phyloP scores from a whole-genome alignment of 2,113 vertebrate genomes.

The Megaleporinus macrocephalus region DNA sequence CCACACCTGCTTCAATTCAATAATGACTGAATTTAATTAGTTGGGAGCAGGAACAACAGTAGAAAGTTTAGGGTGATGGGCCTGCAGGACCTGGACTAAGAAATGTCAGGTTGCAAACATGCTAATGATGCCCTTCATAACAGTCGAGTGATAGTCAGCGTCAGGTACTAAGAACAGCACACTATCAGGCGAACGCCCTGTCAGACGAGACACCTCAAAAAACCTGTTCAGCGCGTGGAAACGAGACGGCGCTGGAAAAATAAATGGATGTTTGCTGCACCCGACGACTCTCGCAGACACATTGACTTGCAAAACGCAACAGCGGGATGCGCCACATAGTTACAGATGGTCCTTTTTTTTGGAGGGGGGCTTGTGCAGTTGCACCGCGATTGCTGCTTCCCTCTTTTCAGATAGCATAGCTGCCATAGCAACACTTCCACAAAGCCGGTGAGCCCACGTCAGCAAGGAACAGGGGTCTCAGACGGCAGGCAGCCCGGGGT shows the following conservation, averaged over 20 bases:
- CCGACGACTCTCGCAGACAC: neutral
- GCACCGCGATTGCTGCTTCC: neutral
- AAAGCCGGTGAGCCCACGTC: neutral
- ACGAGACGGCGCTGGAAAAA: neutral
- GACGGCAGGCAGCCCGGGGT: conserved; percentile 17
- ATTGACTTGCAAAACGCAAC: conserved; percentile 11
- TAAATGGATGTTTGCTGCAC: neutral
- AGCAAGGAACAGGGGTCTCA: neutral
- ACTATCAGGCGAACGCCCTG: neutral
- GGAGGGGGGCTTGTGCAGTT: neutral
- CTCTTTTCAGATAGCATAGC: neutral
- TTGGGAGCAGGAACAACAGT: no score
- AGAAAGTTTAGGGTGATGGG: no score
- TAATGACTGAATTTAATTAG: no score
- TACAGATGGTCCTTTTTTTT: neutral
- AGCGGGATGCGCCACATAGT: neutral
- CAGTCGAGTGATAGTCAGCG: neutral
- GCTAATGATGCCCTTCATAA: no score
- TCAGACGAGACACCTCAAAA: neutral
- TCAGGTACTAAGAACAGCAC: conserved; percentile 4
- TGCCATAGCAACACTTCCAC: neutral
- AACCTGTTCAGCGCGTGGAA: neutral
- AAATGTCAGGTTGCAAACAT: no score
- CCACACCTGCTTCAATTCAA: no score
- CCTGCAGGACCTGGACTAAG: no score